Conservation (phyloP, 2,888 invertebrate species). For the Aphidius colemani region DNA sequence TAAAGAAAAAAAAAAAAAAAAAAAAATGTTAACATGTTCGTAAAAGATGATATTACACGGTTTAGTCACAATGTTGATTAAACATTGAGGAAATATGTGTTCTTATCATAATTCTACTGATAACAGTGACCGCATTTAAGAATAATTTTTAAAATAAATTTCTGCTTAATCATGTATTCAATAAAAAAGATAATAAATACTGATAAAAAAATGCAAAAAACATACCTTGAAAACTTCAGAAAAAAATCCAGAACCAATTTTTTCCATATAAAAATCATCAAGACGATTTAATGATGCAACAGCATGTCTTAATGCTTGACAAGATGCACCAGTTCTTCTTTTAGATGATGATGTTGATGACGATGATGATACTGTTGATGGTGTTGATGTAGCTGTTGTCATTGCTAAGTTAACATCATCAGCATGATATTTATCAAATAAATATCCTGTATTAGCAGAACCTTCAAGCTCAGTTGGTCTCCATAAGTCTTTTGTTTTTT, state of each 20-base stretch:
- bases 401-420: conserved; percentile 39
- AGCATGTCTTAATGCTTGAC: conserved; percentile 87
- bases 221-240: conserved; percentile 97
- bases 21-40: not conserved
- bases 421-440: conserved; percentile 24
- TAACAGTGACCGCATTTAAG: not conserved
- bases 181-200: not conserved
- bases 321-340: conserved; percentile 73
- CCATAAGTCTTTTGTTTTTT: conserved; percentile 55
- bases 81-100: not conserved
- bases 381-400: conserved; percentile 6
- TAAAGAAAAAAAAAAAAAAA: not conserved
- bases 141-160: not conserved
- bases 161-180: not conserved
- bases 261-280: conserved; percentile 92
- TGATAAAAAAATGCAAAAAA: conserved; percentile 29
- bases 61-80: conserved; percentile 1
- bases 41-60: not conserved
- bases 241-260: conserved; percentile 94
- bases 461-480: conserved; percentile 55
- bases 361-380: conserved; percentile 13
- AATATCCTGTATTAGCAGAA: conserved; percentile 20
- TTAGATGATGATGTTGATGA: conserved; percentile 30
- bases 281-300: conserved; percentile 89
- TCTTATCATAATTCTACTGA: not conserved